Conservation (phyloP, 2,888 invertebrate species). For the Willowsia nigromaculata region DNA sequence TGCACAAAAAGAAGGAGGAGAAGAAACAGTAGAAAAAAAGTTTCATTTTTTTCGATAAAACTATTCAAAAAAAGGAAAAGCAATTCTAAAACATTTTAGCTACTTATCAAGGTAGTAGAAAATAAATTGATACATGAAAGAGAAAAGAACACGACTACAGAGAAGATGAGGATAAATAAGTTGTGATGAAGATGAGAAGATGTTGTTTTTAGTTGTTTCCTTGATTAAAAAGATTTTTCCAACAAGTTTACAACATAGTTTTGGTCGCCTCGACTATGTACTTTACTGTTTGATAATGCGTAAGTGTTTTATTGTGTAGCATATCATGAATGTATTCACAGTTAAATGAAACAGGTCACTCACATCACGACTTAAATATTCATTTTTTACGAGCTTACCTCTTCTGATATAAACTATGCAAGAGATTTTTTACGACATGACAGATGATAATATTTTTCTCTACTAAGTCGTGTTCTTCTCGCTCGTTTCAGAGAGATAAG, state of each 20-base stretch:
- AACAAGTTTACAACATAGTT: constrained; percentile 11
- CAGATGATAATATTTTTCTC: constrained; percentile 44
- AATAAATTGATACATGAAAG: constrained; percentile 36
- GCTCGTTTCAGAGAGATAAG: background rate
- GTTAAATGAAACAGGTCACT: constrained; percentile 59
- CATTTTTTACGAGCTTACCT: constrained; percentile 58
- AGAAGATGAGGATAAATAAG: background rate
- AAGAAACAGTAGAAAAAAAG: background rate
- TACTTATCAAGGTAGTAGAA: background rate
- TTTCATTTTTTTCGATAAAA: background rate
- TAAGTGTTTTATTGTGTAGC: background rate
- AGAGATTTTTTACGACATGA: constrained; percentile 1
- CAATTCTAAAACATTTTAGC: background rate
- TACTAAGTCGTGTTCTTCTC: constrained; percentile 9
- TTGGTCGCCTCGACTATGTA: background rate
- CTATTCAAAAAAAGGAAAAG: constrained; percentile 6
- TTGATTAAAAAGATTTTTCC: constrained; percentile 49
- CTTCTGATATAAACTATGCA: background rate
- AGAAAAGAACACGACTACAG: background rate
- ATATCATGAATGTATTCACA: constrained; percentile 3
- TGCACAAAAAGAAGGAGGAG: background rate
- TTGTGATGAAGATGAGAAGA: background rate
- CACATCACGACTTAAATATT: constrained; percentile 63
- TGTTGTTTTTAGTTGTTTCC: constrained; percentile 26
- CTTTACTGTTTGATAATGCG: background rate